Evolutionary conservation across 2,797 vertebrate species (phyloP).

Genomic region (Emydoidea blandingii): DNA sequence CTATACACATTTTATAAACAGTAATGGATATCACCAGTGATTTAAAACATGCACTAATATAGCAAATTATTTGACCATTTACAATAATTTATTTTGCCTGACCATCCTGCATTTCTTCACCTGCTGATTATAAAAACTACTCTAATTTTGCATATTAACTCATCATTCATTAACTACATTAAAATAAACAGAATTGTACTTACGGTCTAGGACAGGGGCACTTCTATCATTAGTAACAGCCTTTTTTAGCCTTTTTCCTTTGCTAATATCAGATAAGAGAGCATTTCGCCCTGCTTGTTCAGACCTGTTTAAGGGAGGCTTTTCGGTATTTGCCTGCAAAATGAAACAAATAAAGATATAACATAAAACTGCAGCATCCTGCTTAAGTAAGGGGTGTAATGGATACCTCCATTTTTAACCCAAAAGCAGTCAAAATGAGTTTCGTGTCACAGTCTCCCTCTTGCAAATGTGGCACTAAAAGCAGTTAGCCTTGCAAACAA

Average conservation of each 20-base stretch:
- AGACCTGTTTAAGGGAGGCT: slow-evolving; percentile 85
- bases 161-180: not conserved
- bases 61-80: slow-evolving; percentile 3
- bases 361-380: slow-evolving; percentile 9
- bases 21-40: slow-evolving; percentile 17
- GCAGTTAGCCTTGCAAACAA: not conserved
- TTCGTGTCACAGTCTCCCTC: rapidly evolving
- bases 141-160: not conserved
- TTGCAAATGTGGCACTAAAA: not conserved
- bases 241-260: slow-evolving; percentile 93
- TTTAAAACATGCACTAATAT: not conserved
- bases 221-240: slow-evolving; percentile 96
- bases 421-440: not conserved
- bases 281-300: slow-evolving; percentile 90
- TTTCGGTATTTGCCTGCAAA: slow-evolving; percentile 92
- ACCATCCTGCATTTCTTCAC: not conserved
- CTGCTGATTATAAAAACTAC: not conserved
- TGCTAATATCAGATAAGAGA: slow-evolving; percentile 90
- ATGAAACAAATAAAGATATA: slow-evolving; percentile 46
- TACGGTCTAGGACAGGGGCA: slow-evolving; percentile 89
- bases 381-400: not conserved
- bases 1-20: not conserved
- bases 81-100: not conserved
- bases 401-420: not conserved
- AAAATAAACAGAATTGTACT: slow-evolving; percentile 70